A percentile compares a stretch with the other conserved stretches of the same genome.
These are phyloP conservation scores for Leptoteleia sp. DNA, from an alignment of 1,140 invertebrate genomes.

Conservation along the genomic window DNA sequence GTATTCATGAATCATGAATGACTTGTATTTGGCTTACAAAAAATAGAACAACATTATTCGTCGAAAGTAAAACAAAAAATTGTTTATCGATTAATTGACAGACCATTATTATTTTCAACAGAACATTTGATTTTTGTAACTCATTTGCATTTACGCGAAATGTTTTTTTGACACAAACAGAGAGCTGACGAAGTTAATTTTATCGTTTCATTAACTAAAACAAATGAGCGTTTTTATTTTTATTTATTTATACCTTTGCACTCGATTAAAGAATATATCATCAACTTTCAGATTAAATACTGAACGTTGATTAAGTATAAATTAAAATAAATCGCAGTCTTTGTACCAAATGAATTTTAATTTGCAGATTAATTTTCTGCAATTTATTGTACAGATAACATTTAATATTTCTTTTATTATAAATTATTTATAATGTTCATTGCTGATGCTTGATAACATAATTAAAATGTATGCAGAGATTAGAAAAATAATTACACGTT, in stretches of 20 bases:
- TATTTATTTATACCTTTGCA: no score
- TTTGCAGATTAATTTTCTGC: not conserved
- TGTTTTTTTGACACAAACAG: not conserved
- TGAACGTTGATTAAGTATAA: not conserved
- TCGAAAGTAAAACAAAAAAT: constrained; percentile 1
- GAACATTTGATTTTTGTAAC: not conserved
- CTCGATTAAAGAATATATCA: no score
- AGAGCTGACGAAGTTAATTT: no score
- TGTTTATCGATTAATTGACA: constrained; percentile 15
- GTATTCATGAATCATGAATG: constrained; percentile 27
- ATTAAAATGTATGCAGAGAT: not conserved
- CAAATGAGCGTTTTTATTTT: no score
- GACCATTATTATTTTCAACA: not conserved
- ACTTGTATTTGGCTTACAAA: constrained; percentile 19
- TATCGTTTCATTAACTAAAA: no score
- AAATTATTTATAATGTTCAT: constrained; percentile 4
- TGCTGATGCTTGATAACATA: not conserved
- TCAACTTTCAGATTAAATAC: no score
- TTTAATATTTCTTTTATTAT: constrained; percentile 13
- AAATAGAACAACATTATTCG: not conserved
- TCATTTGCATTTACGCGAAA: not conserved
- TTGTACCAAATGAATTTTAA: not conserved
- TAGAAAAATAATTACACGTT: not conserved
- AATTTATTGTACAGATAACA: constrained; percentile 18
- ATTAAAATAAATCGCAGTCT: not conserved